A percentile compares a stretch with the other conserved stretches of the same genome.
These are phyloP conservation scores for Tachystola acroxantha DNA, from an alignment of 2,888 invertebrate genomes.

Conservation along the genomic window DNA sequence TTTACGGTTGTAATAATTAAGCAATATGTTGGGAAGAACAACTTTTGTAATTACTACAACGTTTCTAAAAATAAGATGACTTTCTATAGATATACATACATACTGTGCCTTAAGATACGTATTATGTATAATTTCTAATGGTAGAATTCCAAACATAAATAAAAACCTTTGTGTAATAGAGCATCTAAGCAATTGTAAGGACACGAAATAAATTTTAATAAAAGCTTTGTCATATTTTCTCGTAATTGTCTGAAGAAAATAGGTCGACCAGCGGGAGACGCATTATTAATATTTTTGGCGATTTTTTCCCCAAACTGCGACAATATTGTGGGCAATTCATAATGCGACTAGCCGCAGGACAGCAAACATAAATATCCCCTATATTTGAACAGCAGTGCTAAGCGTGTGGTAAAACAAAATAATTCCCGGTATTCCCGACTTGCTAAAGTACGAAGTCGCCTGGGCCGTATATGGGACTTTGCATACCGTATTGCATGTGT, in stretches of 20 bases:
- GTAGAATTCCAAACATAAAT: too few species aligned
- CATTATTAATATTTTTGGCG: conserved; percentile 25
- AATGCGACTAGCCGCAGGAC: conserved; percentile 7
- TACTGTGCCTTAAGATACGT: too few species aligned
- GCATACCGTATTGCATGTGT: neutral
- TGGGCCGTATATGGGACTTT: too few species aligned
- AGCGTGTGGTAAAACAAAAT: neutral
- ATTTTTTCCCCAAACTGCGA: conserved; percentile 16
- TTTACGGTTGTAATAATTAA: too few species aligned
- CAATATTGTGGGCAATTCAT: conserved; percentile 25
- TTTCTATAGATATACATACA: too few species aligned
- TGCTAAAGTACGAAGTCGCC: conserved; percentile 2
- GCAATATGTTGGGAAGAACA: too few species aligned
- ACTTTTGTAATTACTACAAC: too few species aligned
- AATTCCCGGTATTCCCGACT: neutral
- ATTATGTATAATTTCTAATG: too few species aligned
- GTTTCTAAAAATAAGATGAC: too few species aligned
- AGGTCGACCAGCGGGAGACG: conserved; percentile 13
- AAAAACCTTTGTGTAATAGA: too few species aligned
- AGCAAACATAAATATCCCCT: neutral
- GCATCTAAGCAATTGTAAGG: neutral
- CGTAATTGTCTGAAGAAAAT: conserved; percentile 7
- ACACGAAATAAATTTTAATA: neutral
- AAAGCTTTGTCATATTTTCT: conserved; percentile 5
- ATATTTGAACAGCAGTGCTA: neutral